These are phyloP conservation scores for Cryptus viduatorius DNA, from an alignment of 2,888 invertebrate species.

Conservation along the genomic window DNA sequence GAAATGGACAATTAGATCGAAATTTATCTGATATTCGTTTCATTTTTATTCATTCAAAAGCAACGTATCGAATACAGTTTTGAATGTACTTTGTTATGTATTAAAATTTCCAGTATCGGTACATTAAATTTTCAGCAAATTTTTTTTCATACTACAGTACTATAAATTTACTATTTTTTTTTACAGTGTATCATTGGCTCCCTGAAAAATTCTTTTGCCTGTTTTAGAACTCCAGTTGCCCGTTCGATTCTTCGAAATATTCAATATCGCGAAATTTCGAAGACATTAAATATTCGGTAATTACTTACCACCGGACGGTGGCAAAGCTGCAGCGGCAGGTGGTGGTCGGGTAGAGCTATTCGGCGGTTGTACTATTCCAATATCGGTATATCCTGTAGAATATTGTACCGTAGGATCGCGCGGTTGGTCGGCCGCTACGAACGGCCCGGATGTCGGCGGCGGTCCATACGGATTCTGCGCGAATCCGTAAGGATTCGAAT, in stretches of 20 bases:
- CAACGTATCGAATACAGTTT: too few species aligned
- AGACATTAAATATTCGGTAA: background rate
- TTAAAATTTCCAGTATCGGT: too few species aligned
- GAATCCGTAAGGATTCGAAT: slow-evolving; percentile 62
- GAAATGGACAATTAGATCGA: too few species aligned
- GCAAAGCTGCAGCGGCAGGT: slow-evolving; percentile 52
- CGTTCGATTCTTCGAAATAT: background rate
- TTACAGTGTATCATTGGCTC: too few species aligned
- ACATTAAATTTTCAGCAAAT: too few species aligned
- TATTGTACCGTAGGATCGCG: slow-evolving; percentile 30
- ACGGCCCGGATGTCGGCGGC: slow-evolving; percentile 59
- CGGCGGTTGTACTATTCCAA: slow-evolving; percentile 33
- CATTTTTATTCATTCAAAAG: too few species aligned
- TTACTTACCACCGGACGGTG: slow-evolving; percentile 59
- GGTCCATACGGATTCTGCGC: slow-evolving; percentile 63
- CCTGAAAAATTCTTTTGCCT: background rate
- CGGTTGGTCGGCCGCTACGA: slow-evolving; percentile 52
- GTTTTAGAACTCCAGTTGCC: too few species aligned
- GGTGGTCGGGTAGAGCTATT: slow-evolving; percentile 41
- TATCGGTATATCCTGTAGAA: slow-evolving; percentile 49
- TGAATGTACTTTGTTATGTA: too few species aligned
- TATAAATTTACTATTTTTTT: too few species aligned
- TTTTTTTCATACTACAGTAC: too few species aligned
- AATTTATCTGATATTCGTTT: too few species aligned
- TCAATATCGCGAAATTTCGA: background rate